Evolutionary conservation across 2,888 invertebrate species (phyloP).

Genomic region (Caradrina clavipalpis): DNA sequence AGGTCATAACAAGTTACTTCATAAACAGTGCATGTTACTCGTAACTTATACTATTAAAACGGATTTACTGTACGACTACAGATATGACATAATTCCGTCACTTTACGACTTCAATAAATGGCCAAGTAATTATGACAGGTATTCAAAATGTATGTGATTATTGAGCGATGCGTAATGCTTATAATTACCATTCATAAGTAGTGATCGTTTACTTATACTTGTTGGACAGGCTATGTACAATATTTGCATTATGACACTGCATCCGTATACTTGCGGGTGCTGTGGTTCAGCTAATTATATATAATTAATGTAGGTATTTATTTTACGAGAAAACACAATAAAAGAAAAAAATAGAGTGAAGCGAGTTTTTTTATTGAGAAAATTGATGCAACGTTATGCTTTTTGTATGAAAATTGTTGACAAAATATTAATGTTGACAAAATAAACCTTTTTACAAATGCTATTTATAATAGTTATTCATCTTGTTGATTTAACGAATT

Average conservation of each 20-base stretch:
- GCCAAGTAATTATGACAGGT: conserved; percentile 18
- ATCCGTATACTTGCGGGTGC: conserved; percentile 14
- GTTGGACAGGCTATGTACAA: conserved; percentile 32
- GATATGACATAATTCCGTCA: conserved; percentile 28
- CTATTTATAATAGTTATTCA: conserved; percentile 4
- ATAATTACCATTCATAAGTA: conserved; percentile 20
- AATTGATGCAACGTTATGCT: neutral
- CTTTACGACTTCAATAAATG: conserved; percentile 10
- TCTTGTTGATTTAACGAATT: conserved; percentile 11
- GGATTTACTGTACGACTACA: conserved; percentile 8
- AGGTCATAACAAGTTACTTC: conserved; percentile 5
- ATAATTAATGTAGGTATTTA: conserved; percentile 5
- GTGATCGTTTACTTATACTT: conserved; percentile 22
- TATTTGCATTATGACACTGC: conserved; percentile 40
- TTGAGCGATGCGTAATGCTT: conserved; percentile 30
- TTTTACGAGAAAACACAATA: neutral
- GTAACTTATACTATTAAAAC: conserved; percentile 5
- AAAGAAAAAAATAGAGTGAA: too few relatives aligned
- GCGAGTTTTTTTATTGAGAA: too few relatives aligned
- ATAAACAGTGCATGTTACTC: conserved; percentile 10
- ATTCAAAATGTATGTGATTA: conserved; percentile 31
- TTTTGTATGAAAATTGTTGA: neutral
- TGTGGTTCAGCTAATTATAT: conserved; percentile 25
- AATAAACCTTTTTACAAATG: conserved; percentile 17
- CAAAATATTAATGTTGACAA: too few relatives aligned